Base-by-base conservation (phyloP, 2,113 vertebrate genomes). In the Serilophus lunatus region DNA sequence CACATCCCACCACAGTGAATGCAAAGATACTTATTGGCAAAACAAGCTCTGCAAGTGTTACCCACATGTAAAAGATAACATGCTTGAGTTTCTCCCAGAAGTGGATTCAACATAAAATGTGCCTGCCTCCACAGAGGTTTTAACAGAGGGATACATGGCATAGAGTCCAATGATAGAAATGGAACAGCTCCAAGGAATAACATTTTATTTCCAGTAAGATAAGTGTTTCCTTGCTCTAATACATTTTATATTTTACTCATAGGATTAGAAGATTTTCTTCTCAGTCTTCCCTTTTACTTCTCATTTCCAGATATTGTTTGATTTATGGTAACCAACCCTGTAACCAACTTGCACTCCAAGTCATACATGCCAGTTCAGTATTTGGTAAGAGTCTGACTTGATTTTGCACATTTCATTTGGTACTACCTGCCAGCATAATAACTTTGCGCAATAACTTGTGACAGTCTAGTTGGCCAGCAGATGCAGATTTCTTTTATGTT, bases 1-100 rank as follows among this genome's bases (percentile, higher is more conserved):
- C n/a, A 74, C 85, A 94, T 95, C 82, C 86, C 94, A 96, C 56
- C 60, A 90, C 90, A 93, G 47, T 51, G 60, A 94, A 96, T 86
- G 94, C 88, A 92, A 90, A 95, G 88, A 83, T 45, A 86, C 68
- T 94, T 88, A 81, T 92, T 96, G 95, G 92, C 90, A 96, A 83
- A 92, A 95, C 82, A 90, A 96, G 69, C 51, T 96, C 88, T 75
- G 65, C 92, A 92, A 95, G 88, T 93, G 88, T 81, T 92, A 92
- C 64, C 82, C 92, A 96, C 93, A 90, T 93, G 88, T 88, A 88
- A 86, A 68, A 92, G 70, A 35, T 28, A n/a, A 82, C 71, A 86
- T 1, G 4, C 35, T 68, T 78, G 26, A 83, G 60, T 35, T 94
- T 83, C 51, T 77, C 91, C 75, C 79, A 93, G 38, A 81, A 85